A percentile compares a stretch with the other conserved stretches of the same genome.
Conservation (phyloP, 2,113 vertebrate species). For the Condylura cristata region DNA sequence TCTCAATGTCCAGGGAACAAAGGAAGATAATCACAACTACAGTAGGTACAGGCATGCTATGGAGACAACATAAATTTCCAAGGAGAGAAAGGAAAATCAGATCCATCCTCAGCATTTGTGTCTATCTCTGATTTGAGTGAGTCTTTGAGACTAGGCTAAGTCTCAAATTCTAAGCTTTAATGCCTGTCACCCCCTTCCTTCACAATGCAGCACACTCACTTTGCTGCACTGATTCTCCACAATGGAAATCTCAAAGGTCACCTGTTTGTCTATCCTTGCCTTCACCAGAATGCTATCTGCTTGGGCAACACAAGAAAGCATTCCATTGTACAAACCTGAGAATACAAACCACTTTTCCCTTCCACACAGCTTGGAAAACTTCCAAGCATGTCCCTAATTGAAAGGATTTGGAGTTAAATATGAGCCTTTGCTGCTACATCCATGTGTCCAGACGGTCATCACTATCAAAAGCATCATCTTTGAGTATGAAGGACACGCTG, state of each 20-base stretch:
- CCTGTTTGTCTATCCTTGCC: background rate
- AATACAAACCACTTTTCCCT: background rate
- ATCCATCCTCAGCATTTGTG: background rate
- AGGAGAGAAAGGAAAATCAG: background rate
- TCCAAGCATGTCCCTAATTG: background rate
- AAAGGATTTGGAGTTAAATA: background rate
- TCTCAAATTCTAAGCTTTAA: background rate
- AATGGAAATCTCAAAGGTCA: constrained; percentile 4
- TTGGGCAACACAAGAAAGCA: constrained; percentile 47
- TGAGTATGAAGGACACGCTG: background rate
- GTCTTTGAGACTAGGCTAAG: background rate
- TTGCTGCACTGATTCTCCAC: background rate
- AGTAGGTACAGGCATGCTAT: background rate
- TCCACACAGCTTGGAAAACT: background rate
- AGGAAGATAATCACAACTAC: background rate
- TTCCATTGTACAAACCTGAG: background rate
- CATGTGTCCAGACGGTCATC: background rate
- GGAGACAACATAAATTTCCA: background rate
- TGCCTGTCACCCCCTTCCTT: background rate
- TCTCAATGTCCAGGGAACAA: background rate
- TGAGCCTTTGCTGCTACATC: background rate
- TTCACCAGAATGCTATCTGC: background rate
- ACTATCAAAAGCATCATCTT: background rate
- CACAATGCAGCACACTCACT: background rate
- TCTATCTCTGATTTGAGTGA: background rate